Conservation (phyloP, 2,888 invertebrate genomes). For the Pocota personata region DNA sequence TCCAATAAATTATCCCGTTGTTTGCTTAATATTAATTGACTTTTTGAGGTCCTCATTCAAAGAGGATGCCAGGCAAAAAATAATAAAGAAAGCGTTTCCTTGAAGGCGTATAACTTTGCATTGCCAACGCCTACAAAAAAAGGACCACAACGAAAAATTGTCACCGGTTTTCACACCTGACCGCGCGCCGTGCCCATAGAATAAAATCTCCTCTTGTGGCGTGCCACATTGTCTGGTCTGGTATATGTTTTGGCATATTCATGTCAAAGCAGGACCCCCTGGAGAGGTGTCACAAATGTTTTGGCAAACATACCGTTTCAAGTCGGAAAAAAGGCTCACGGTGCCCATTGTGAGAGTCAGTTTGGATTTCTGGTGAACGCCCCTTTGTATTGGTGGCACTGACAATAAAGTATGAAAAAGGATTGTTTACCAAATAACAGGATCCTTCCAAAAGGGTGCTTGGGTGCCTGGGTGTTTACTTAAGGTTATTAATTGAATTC, state of each 20-base stretch:
- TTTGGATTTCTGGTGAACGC: conserved; percentile 60
- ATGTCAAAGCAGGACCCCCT: conserved; percentile 65
- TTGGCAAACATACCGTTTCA: conserved; percentile 66
- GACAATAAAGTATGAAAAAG: conserved; percentile 63
- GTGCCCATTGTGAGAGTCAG: conserved; percentile 41
- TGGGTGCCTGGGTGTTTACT: conserved; percentile 61
- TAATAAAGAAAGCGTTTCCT: conserved; percentile 47
- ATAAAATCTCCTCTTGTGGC: conserved; percentile 27
- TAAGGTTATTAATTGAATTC: conserved; percentile 73
- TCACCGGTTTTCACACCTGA: conserved; percentile 72
- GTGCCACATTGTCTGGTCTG: conserved; percentile 45
- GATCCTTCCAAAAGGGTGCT: conserved; percentile 63
- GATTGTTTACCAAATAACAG: conserved; percentile 67
- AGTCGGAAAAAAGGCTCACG: conserved; percentile 41
- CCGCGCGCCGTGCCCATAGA: conserved; percentile 35
- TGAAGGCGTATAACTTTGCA: conserved; percentile 68
- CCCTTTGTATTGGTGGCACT: conserved; percentile 22
- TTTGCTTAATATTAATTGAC: conserved; percentile 58
- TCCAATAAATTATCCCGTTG: conserved; percentile 66
- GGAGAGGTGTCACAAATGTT: conserved; percentile 69
- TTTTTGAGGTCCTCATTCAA: conserved; percentile 36
- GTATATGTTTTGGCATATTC: conserved; percentile 61
- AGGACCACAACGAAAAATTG: conserved; percentile 29
- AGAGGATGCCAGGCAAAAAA: conserved; percentile 4
- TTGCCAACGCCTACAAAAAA: conserved; percentile 66